Percentiles rank a stretch among this genome's conserved stretches.
phyloP scores from a whole-genome alignment of 2,113 vertebrate genomes.

The Chroicocephalus ridibundus region DNA sequence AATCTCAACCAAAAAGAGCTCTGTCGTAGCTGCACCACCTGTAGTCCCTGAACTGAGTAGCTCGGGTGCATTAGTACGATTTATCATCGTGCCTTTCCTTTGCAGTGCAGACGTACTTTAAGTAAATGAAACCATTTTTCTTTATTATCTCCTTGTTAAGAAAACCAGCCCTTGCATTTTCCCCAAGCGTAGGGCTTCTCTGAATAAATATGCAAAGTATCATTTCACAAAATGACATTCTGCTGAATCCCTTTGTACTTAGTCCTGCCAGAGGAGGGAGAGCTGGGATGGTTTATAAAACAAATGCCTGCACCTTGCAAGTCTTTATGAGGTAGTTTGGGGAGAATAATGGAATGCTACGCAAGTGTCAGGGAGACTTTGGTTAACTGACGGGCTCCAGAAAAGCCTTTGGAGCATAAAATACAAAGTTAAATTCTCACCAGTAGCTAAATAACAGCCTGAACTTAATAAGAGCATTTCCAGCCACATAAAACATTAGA shows the following conservation, averaged over 20 bases:
- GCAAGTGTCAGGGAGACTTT: background rate
- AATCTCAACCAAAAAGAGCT: background rate
- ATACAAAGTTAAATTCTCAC: background rate
- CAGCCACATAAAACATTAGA: background rate
- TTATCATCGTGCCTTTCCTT: constrained; percentile 13
- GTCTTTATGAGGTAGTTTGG: background rate
- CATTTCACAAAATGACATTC: background rate
- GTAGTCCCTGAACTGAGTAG: background rate
- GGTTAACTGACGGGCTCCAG: background rate
- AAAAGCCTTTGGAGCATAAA: background rate
- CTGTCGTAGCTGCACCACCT: background rate
- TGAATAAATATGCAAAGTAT: constrained; percentile 21
- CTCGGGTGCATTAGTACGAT: background rate
- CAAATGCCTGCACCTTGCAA: background rate
- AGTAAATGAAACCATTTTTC: constrained; percentile 32
- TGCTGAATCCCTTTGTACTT: background rate
- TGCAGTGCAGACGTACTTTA: background rate
- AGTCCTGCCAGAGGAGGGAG: background rate
- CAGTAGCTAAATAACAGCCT: background rate
- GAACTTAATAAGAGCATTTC: constrained; percentile 1
- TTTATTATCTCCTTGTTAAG: constrained; percentile 42
- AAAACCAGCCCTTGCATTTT: background rate
- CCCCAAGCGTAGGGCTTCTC: background rate
- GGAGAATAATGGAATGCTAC: background rate
- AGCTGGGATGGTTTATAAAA: constrained; percentile 17